Conservation (phyloP, 2,888 invertebrate genomes). For the Peribatodes rhomboidaria region DNA sequence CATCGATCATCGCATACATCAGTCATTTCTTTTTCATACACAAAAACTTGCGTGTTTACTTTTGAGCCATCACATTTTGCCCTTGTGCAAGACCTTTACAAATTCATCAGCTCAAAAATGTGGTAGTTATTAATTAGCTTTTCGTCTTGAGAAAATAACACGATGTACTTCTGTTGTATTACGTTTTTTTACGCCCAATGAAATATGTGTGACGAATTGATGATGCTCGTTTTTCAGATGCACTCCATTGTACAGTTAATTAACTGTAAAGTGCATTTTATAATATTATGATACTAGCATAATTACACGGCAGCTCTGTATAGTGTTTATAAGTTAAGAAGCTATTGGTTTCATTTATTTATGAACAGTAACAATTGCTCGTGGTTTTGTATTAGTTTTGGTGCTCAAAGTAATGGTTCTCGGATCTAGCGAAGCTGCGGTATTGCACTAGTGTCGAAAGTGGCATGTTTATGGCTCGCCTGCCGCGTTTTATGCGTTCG, state of each 20-base stretch:
- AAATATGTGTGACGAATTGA: constrained; percentile 10
- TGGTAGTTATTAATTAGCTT: not conserved
- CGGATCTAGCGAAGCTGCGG: constrained; percentile 57
- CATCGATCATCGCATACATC: constrained; percentile 60
- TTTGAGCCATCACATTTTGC: constrained; percentile 16
- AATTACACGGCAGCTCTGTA: constrained; percentile 14
- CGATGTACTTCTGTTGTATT: not conserved
- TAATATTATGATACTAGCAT: constrained; percentile 12
- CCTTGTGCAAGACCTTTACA: constrained; percentile 17
- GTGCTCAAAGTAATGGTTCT: constrained; percentile 53
- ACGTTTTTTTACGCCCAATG: not conserved
- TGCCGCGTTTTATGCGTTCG: constrained; percentile 66
- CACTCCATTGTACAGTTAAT: constrained; percentile 6
- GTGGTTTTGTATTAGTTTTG: constrained; percentile 47
- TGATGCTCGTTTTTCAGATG: constrained; percentile 9
- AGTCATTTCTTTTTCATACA: constrained; percentile 39
- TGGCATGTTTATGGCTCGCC: constrained; percentile 71
- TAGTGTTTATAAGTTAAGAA: constrained; percentile 10
- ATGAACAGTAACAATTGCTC: constrained; percentile 31
- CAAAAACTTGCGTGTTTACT: constrained; percentile 49
- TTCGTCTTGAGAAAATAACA: constrained; percentile 2
- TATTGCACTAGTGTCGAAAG: constrained; percentile 62
- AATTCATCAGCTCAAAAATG: constrained; percentile 4
- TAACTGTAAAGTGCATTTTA: constrained; percentile 12
- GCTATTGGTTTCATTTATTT: constrained; percentile 27